These are phyloP conservation scores for Pelobates fuscus DNA, from an alignment of 2,113 vertebrate genomes.

Conservation along the genomic window DNA sequence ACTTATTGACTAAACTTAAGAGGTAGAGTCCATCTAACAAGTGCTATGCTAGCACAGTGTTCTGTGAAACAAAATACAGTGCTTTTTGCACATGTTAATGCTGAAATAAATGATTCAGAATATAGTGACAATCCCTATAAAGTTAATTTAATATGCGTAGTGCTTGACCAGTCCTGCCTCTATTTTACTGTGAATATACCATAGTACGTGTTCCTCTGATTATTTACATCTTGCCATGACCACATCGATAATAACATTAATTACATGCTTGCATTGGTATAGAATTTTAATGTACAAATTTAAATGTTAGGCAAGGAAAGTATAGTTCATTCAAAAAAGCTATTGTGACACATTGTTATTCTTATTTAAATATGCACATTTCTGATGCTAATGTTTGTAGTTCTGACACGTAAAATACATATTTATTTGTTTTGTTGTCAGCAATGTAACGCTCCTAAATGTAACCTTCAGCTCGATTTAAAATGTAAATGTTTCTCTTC, in stretches of 20 bases:
- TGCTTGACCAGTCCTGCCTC: neutral
- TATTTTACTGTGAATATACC: neutral
- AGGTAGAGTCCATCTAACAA: too few species aligned
- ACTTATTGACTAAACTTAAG: too few species aligned
- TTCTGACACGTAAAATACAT: slow-evolving; percentile 37
- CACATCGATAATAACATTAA: neutral
- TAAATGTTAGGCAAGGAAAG: neutral
- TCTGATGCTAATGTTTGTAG: slow-evolving; percentile 31
- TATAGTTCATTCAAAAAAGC: slow-evolving; percentile 16
- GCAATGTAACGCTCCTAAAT: slow-evolving; percentile 45
- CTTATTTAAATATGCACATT: slow-evolving; percentile 35
- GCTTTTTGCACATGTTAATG: too few species aligned
- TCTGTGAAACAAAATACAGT: too few species aligned
- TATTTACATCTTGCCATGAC: neutral
- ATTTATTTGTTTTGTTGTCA: slow-evolving; percentile 44
- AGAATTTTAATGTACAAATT: neutral
- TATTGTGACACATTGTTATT: slow-evolving; percentile 14
- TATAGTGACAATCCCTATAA: neutral
- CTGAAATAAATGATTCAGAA: neutral
- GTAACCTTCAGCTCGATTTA: slow-evolving; percentile 31
- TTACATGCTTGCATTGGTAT: neutral
- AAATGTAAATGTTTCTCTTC: slow-evolving; percentile 34
- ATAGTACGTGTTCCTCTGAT: neutral
- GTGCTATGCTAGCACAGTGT: too few species aligned
- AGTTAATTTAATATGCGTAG: neutral